Base-by-base conservation (phyloP, 2,113 vertebrate genomes). In the Cisticola juncidis region DNA sequence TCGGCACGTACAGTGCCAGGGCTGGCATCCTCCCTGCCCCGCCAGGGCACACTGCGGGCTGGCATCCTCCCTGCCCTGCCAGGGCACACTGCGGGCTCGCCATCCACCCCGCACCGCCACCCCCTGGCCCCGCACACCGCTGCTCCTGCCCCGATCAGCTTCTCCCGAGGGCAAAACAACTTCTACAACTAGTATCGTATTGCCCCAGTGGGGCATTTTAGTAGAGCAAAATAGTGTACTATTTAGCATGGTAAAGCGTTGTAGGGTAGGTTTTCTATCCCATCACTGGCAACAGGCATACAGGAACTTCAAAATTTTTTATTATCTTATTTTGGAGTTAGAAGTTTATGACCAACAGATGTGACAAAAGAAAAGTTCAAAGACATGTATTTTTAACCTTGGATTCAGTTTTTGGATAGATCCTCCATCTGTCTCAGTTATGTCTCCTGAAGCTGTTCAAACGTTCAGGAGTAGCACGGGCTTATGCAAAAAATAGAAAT, bases 31-130 rank as follows among this genome's bases (percentile, higher is more conserved):
- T 9, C 1, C 12, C 25, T 3, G 8, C 77, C 2, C 38, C 2
- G 38, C 35, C 28, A 11, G 62, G 87, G 83, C 90, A 86, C 83
- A 91, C 89, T 76, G 80, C 80, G 23, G 71, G 33, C 47, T 22
- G 38, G 38, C 38, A 38, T 38, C 38, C 38, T 38, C 38, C 38
- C 38, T 38, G 38, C 17, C 16, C 88, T 20, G 7, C 58, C 65
- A 78, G 80, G 86, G 87, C 80, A 86, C 83, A 86, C 92, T 69
- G 80, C 80, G 38, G 38, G 38, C 38, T 38, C 9, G 38, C 38
- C 38, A 38, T 38, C 38, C 38, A 9, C 38, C 50, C 29, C 2
- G 17, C 33, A 42, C 28, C 0, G 29, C 23, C 45, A 2, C n/a
- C 58, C 24, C 61, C 17, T 3, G 53, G 1, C 25, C 2, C n/a